Evolutionary conservation across 1,140 invertebrate species (phyloP), one percentile per base, ranked within the genome.

Genomic region (Fopius arisanus): DNA sequence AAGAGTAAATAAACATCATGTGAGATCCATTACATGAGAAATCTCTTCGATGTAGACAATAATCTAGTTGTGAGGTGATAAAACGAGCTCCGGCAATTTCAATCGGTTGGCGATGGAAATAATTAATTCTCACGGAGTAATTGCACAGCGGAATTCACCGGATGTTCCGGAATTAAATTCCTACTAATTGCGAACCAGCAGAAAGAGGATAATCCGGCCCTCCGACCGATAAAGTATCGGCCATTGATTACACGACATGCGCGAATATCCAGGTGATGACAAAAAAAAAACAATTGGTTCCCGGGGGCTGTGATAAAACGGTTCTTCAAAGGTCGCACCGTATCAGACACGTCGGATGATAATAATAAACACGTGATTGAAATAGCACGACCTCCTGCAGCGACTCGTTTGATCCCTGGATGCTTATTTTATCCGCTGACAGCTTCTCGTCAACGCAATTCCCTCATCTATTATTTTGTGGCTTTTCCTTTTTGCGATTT

Each of bases 371-470:
- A 10, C 0, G 19, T 40, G 48, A 62, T 73, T 21, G 23, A 62
- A 73, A 73, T 68, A 73, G 54, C 41, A 41, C 54, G 48, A 68
- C 41, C 51, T 59, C 31, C 59, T 28, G 19, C 63, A 16, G 26
- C 54, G 33, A 19, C 62, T 71, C 31, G 40, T 70, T 72, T 66
- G 26, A 65, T 41, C 14, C 37, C 28, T 43, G 23, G 12, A 21
- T 48, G 16, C 16, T 70, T 51, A 19, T 14, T 33, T 37, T 37
- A 37, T 37, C 33, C 33, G 12, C 33, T 37, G 33, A 37, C 33
- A 37, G 33, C 33, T 37, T 37, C 33, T 37, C 33, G 7, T 37
- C 33, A 37, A 10, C 33, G n/a, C n/a, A n/a, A n/a, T 37, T 37
- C 33, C 2, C 33, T 37, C 33, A 37, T 37, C 33, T 37, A 12